phyloP scores from a whole-genome alignment of 2,888 invertebrate species.

The Mesorhabditis sp. region DNA sequence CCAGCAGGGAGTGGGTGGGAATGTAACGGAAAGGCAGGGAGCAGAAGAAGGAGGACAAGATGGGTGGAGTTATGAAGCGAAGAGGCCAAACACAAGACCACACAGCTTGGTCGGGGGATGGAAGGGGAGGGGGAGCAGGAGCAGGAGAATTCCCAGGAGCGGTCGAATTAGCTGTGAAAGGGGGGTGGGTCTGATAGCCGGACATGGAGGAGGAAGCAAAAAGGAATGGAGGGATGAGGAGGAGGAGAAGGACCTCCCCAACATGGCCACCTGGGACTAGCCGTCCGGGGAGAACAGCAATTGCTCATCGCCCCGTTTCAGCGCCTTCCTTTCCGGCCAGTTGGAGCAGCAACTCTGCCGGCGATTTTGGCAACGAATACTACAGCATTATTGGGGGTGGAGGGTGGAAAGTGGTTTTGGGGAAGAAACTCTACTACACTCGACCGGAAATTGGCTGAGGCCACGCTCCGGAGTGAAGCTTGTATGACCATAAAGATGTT shows the following conservation, averaged over 20 bases:
- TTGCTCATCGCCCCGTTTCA: neutral
- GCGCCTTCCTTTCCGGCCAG: slow-evolving; percentile 1
- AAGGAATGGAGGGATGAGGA: neutral
- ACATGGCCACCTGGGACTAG: slow-evolving; percentile 3
- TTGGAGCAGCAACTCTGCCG: neutral
- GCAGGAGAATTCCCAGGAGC: neutral
- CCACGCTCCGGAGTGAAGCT: too few species aligned
- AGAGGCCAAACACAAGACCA: too few species aligned
- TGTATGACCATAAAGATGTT: too few species aligned
- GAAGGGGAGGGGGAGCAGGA: neutral
- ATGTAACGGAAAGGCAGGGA: neutral
- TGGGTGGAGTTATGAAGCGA: neutral
- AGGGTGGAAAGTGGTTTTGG: too few species aligned
- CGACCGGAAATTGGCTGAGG: too few species aligned
- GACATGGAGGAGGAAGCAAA: neutral
- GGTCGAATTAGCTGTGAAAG: neutral
- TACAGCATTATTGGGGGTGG: too few species aligned
- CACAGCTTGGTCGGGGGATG: neutral
- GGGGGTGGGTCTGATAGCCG: neutral
- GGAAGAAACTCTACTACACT: too few species aligned
- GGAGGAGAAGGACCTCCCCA: neutral
- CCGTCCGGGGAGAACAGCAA: neutral
- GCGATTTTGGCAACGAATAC: too few species aligned
- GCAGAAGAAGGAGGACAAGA: neutral
- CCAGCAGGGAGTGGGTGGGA: neutral